These are phyloP conservation scores for Endotricha flammealis DNA, from an alignment of 2,888 invertebrate species.

Conservation along the genomic window DNA sequence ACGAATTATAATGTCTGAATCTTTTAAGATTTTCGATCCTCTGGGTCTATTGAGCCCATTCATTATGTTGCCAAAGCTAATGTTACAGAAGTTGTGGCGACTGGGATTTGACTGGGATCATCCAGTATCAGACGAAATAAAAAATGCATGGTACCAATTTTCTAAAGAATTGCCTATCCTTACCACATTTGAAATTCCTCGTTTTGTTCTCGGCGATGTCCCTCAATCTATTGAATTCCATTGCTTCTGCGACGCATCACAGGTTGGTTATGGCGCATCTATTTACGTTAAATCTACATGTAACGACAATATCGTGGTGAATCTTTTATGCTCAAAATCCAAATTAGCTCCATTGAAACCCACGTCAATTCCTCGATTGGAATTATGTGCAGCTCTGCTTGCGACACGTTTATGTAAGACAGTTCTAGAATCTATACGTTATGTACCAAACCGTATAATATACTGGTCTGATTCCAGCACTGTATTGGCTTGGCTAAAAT, in stretches of 20 bases:
- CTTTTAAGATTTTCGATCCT: constrained; percentile 15
- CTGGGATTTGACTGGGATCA: constrained; percentile 15
- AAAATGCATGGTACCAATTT: constrained; percentile 8
- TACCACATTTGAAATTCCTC: background rate
- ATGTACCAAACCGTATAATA: constrained; percentile 6
- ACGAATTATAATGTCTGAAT: constrained; percentile 11
- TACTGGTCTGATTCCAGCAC: constrained; percentile 27
- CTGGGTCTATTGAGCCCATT: constrained; percentile 11
- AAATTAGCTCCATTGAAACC: constrained; percentile 27
- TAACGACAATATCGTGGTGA: constrained; percentile 13
- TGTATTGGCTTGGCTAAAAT: constrained; percentile 23
- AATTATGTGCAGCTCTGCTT: constrained; percentile 24
- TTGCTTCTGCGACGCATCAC: constrained; percentile 27
- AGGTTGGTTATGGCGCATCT: constrained; percentile 26
- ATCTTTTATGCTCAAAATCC: constrained; percentile 25
- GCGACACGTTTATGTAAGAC: constrained; percentile 17
- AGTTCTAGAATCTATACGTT: constrained; percentile 14
- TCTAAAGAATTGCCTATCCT: background rate
- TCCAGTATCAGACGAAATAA: constrained; percentile 9
- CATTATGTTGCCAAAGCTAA: constrained; percentile 14
- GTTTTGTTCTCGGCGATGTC: background rate
- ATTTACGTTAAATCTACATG: constrained; percentile 22
- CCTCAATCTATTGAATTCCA: constrained; percentile 22
- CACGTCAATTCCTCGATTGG: constrained; percentile 28
- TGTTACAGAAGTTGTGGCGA: constrained; percentile 16